phyloP scores from a whole-genome alignment of 2,113 vertebrate species.

The Sander vitreus region DNA sequence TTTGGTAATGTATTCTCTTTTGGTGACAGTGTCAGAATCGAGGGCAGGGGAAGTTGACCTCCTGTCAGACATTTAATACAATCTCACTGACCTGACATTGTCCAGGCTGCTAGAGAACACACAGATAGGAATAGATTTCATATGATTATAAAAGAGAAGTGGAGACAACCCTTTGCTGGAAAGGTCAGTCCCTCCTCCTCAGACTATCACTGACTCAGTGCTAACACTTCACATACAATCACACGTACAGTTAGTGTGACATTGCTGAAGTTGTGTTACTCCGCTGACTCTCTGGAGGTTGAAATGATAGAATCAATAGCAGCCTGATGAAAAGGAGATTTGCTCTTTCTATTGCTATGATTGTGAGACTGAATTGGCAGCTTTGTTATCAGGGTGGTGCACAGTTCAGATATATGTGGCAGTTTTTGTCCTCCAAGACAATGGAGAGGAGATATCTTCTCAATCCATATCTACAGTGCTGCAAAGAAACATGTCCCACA shows the following conservation, averaged over 20 bases:
- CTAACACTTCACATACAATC: constrained; percentile 17
- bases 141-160: not conserved
- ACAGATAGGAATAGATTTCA: not conserved
- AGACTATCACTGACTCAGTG: constrained; percentile 7
- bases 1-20: constrained; percentile 1
- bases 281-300: constrained; percentile 8
- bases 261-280: constrained; percentile 20
- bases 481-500: constrained; percentile 41
- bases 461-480: constrained; percentile 55
- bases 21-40: constrained; percentile 18
- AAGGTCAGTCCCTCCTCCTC: constrained; percentile 19
- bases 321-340: constrained; percentile 5
- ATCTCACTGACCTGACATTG: not conserved
- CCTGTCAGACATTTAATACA: constrained; percentile 32
- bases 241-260: constrained; percentile 9
- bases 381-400: constrained; percentile 59
- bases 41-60: constrained; percentile 15
- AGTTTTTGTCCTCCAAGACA: constrained; percentile 67
- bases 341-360: constrained; percentile 40
- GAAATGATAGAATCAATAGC: constrained; percentile 45
- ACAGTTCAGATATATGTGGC: constrained; percentile 43
- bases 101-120: not conserved
- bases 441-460: constrained; percentile 53
- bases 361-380: constrained; percentile 55
- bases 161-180: constrained; percentile 13